Evolutionary conservation across 2,888 invertebrate genomes (phyloP).

Genomic region (Hermodice carunculata): DNA sequence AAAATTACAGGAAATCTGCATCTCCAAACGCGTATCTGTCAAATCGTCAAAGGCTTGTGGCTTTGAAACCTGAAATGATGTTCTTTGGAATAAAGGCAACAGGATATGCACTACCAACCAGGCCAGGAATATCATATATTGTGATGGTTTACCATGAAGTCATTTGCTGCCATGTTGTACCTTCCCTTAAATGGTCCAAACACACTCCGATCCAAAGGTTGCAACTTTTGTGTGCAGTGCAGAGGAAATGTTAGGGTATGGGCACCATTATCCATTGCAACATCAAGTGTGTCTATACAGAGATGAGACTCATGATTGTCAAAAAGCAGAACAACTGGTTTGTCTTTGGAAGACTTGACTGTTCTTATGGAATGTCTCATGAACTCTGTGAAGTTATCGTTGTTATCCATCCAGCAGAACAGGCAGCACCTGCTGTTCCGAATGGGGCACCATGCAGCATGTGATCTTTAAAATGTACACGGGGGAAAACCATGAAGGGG

Average conservation of each 20-base stretch:
- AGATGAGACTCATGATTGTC: not conserved
- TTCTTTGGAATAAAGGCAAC: not conserved
- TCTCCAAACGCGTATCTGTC: not conserved
- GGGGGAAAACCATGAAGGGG: constrained; percentile 1
- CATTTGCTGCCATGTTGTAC: not conserved
- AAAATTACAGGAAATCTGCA: not conserved
- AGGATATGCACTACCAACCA: not conserved
- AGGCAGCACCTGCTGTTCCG: not conserved
- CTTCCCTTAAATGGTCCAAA: not conserved
- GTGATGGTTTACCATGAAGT: not conserved
- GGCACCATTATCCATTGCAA: not conserved
- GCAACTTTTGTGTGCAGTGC: not conserved
- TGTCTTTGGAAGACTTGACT: not conserved
- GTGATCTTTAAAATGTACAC: constrained; percentile 2
- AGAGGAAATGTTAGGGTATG: not conserved
- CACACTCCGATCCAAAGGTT: not conserved
- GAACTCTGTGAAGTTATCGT: not conserved
- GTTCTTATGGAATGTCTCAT: not conserved
- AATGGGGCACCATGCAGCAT: not conserved
- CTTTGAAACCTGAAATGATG: not conserved
- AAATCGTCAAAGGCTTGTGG: not conserved
- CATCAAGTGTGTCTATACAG: not conserved
- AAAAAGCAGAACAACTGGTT: not conserved
- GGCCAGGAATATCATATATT: not conserved
- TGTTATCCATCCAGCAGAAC: not conserved